Evolutionary conservation across 1,140 invertebrate genomes (phyloP), one percentile per base, ranked within the genome.

Genomic region (Neodiprion pinetum): DNA sequence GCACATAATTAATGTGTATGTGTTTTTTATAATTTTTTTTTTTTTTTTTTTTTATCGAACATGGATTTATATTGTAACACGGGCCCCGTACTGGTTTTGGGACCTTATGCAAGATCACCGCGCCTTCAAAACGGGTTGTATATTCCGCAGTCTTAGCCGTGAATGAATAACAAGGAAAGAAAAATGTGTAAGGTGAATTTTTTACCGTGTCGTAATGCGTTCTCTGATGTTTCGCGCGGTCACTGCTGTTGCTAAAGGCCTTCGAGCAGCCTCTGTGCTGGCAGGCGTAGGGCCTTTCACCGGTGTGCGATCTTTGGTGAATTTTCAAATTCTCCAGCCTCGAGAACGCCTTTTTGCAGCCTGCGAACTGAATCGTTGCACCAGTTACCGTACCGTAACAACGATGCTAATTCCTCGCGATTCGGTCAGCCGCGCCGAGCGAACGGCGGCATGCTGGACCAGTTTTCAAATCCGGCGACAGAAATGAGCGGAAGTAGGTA

Each of bases 241-340:
- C 97, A 1, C 97, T 98, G 75, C 97, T 98, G 89, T 99, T 99
- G 80, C 96, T 98, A 88, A 99, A 99, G 12, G 97, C 96, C 87
- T 98, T 98, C 14, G 92, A 88, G 84, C 97, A 99, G 48, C 93
- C 93, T 9, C 92, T 90, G 81, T 96, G 96, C 75, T 96, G 95
- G 81, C 96, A 95, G 76, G 94, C 90, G 84, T 97, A 97, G 0
- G 96, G 96, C 66, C 95, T 87, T 84, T 97, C 95, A 0, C 95
- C 95, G 0, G 97, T 98, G 83, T 98, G 97, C n/a, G 96, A 98
- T 72, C 97, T 88, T 75, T 97, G 93, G 87, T 99, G 97, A 80
- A 98, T 99, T 89, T 98, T 98, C 50, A 99, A 88, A 87, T 99
- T 99, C 88, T 99, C 97, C 77, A 98, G 86, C 9, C 97, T 91